These are phyloP conservation scores for Mellivora capensis DNA, from an alignment of 2,113 vertebrate genomes.

Conservation along the genomic window DNA sequence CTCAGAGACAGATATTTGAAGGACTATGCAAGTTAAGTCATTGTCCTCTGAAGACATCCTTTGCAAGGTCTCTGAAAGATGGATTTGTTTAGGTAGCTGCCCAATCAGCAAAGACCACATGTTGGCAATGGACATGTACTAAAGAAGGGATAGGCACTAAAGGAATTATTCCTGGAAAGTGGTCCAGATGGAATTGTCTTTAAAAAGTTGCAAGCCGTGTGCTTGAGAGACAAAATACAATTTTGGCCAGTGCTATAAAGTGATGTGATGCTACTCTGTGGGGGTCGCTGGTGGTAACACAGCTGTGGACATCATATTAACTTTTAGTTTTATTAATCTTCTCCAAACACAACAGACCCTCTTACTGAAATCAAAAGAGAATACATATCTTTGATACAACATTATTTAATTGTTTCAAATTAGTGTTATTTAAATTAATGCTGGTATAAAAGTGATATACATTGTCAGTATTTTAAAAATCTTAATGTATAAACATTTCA, in stretches of 20 bases:
- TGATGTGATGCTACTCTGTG: not conserved
- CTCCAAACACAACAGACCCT: not conserved
- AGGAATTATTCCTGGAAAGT: not conserved
- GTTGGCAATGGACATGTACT: not conserved
- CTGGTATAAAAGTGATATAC: not conserved
- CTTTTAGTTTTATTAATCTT: not conserved
- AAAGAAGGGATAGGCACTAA: not conserved
- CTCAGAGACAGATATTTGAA: not conserved
- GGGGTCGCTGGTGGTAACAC: not conserved
- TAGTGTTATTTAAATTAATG: not conserved
- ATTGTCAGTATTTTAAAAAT: not conserved
- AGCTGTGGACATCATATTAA: not conserved
- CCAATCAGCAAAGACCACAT: not conserved
- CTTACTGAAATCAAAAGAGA: not conserved
- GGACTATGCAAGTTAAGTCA: not conserved
- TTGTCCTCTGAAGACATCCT: not conserved
- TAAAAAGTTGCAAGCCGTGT: not conserved
- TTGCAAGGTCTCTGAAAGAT: not conserved
- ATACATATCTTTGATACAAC: not conserved
- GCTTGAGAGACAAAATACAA: not conserved
- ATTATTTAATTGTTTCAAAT: not conserved
- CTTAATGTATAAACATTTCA: not conserved
- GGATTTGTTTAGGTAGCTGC: not conserved
- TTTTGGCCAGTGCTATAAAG: not conserved
- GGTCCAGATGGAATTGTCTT: not conserved